Evolutionary conservation across 2,888 invertebrate species (phyloP).

Genomic region (Ephialtes manifestator): DNA sequence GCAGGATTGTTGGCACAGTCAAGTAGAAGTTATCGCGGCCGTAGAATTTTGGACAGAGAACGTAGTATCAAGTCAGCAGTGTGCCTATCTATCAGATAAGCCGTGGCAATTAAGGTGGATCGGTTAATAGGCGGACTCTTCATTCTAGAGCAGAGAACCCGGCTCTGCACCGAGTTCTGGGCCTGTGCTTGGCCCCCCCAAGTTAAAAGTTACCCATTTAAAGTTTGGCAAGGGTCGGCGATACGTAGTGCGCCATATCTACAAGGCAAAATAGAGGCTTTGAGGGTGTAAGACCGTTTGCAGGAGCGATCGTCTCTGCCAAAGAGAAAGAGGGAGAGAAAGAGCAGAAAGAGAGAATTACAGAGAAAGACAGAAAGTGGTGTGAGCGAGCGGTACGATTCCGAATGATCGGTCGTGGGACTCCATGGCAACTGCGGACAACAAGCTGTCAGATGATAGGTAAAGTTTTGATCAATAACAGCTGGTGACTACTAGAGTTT

Average conservation of each 20-base stretch:
- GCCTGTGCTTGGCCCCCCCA: constrained; percentile 46
- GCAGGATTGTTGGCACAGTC: constrained; percentile 49
- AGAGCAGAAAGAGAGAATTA: no score
- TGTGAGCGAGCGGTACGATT: constrained; percentile 72
- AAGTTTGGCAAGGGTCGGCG: constrained; percentile 72
- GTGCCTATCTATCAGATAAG: constrained; percentile 70
- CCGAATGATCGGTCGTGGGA: constrained; percentile 82
- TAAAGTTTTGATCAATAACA: constrained; percentile 86
- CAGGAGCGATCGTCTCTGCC: constrained; percentile 19
- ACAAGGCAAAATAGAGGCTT: background rate
- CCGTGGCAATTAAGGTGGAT: constrained; percentile 69
- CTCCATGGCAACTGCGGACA: constrained; percentile 85
- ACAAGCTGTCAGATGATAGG: constrained; percentile 86
- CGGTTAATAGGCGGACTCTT: constrained; percentile 66
- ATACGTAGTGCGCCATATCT: background rate
- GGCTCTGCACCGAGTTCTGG: constrained; percentile 14
- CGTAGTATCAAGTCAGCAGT: background rate
- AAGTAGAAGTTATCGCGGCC: constrained; percentile 54
- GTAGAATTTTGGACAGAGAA: constrained; percentile 28
- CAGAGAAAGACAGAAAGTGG: constrained; percentile 29
- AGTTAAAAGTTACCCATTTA: constrained; percentile 76
- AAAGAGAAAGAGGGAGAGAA: background rate
- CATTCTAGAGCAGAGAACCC: constrained; percentile 47
- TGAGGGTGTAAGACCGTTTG: constrained; percentile 32
- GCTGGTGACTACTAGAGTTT: constrained; percentile 80